Base-by-base conservation (phyloP, 2,113 vertebrate genomes). In the Salvelinus namaycush region DNA sequence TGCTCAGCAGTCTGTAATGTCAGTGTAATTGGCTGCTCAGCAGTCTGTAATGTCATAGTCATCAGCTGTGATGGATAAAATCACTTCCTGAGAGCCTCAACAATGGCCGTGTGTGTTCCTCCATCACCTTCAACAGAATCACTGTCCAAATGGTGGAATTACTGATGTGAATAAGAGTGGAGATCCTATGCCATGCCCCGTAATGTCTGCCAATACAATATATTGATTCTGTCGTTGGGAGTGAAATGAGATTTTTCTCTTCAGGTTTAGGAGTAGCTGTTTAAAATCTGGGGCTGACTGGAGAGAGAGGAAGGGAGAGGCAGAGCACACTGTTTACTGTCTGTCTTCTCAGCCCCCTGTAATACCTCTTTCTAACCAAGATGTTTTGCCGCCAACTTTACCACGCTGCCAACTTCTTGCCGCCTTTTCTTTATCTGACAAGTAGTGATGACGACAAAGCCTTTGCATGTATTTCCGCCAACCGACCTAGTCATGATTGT, bases 11-110 rank as follows among this genome's bases (percentile, higher is more conserved):
- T 27, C 27, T 27, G 27, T 27, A 27, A 27, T 27, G 27, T 27
- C 27, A 27, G 27, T 27, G 51, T 76, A 76, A 76, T 59, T 73
- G 79, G 31, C 34, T 39, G 26, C 12, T 49, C 48, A 49, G 48
- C 54, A 27, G 68, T 72, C 64, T 80, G 70, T 68, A 62, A 26
- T 60, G 70, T 48, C 59, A 59, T 59, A 59, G 34, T 72, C 69
- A 73, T 80, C 39, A 57, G 7, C 34, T 49, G 64, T 76, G 75
- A 70, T 60, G 39, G 39, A 66, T 9, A 75, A 72, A 79, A 75
- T 68, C 20, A 69, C 7, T 22, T 66, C 62, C 6, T 70, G 51
- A 26, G 22, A 22, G 22, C 62, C 22, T n/a, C 2, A 12, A 22
- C 9, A 64, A 26, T 27, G 26, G 24, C 4, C 11, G 62, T 26